Evolutionary conservation across 1,140 invertebrate genomes (phyloP).

Genomic region (Drosophila busckii): DNA sequence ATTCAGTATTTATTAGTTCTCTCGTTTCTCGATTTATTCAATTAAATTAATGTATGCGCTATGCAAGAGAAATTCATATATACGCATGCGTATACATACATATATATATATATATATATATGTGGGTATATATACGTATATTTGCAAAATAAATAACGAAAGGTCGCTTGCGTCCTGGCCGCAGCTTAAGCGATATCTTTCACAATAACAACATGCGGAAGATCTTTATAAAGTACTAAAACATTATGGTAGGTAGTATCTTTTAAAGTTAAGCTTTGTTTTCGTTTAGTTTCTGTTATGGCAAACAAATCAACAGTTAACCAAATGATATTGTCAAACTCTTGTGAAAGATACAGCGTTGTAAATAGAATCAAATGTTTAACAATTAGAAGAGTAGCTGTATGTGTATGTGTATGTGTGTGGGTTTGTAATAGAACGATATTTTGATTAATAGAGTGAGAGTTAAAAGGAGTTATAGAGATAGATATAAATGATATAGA

Average conservation of each 20-base stretch:
- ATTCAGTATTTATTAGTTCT: slow-evolving; percentile 28
- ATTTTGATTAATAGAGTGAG: neutral
- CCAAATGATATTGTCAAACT: no score
- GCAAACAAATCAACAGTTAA: no score
- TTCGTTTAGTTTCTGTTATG: no score
- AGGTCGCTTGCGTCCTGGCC: slow-evolving; percentile 25
- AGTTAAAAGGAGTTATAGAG: slow-evolving; percentile 6
- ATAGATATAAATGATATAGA: slow-evolving; percentile 10
- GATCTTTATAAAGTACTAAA: slow-evolving; percentile 3
- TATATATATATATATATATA: slow-evolving; percentile 14
- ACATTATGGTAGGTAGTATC: no score
- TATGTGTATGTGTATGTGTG: neutral
- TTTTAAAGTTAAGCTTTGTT: no score
- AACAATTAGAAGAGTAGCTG: slow-evolving; percentile 18
- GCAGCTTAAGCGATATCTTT: slow-evolving; percentile 23
- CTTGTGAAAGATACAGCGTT: slow-evolving; percentile 26
- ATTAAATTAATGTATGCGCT: slow-evolving; percentile 16
- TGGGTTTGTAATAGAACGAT: slow-evolving; percentile 5
- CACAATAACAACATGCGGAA: slow-evolving; percentile 19
- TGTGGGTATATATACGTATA: slow-evolving; percentile 7
- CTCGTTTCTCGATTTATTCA: slow-evolving; percentile 19
- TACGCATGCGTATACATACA: slow-evolving; percentile 4
- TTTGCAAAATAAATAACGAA: slow-evolving; percentile 37
- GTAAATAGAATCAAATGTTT: slow-evolving; percentile 13
- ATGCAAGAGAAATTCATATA: slow-evolving; percentile 17